Percentiles rank a stretch among this genome's conserved stretches.
Evolutionary conservation across 2,888 invertebrate species (phyloP).

Genomic region (Andrena marginata): DNA sequence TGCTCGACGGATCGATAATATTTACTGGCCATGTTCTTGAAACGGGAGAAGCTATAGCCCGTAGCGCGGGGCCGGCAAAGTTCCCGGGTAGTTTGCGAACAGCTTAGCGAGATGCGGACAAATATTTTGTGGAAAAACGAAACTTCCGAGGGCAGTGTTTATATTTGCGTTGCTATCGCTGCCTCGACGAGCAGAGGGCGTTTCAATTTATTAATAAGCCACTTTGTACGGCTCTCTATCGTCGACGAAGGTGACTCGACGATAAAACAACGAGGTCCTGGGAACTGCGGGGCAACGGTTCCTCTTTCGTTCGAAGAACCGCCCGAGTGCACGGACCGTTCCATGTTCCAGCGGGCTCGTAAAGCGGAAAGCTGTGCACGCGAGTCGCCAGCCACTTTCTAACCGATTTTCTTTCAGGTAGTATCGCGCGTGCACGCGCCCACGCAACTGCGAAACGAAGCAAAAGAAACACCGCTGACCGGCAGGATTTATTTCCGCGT

Average conservation of each 20-base stretch:
- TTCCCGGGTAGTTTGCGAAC: background rate
- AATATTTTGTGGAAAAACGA: background rate
- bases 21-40: conserved; percentile 8
- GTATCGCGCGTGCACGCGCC: conserved; percentile 34
- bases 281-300: background rate
- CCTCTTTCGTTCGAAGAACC: background rate
- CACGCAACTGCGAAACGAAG: conserved; percentile 24
- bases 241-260: too few species aligned
- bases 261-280: background rate
- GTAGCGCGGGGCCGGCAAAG: background rate
- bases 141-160: background rate
- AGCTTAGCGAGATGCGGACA: background rate
- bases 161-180: background rate
- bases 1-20: conserved; percentile 10
- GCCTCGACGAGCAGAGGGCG: too few species aligned
- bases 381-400: conserved; percentile 55
- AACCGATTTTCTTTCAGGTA: conserved; percentile 46
- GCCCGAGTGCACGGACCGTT: background rate
- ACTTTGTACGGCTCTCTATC: background rate
- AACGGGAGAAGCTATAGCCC: background rate
- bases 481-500: conserved; percentile 32
- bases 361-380: conserved; percentile 20
- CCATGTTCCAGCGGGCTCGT: background rate
- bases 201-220: background rate
- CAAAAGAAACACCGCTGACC: conserved; percentile 1